Evolutionary conservation across 35 echinoderm and acorn worm genomes (phyloP).

Genomic region (Antedon bifida): DNA sequence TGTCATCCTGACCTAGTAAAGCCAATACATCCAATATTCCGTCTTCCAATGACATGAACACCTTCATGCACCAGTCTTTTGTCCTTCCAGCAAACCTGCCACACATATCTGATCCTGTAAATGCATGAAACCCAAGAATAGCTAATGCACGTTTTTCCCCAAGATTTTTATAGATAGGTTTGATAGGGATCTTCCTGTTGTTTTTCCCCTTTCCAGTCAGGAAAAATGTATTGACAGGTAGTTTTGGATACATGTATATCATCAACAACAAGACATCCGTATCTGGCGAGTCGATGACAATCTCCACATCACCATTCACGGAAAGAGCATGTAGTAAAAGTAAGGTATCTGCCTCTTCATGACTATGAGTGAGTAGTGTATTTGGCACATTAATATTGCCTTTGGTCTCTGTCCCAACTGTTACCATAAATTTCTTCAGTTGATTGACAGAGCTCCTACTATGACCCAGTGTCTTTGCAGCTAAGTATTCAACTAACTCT

Average conservation of each 20-base stretch:
- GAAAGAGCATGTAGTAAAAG: not conserved
- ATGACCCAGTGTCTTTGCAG: not conserved
- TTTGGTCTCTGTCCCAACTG: not conserved
- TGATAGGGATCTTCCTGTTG: slow-evolving; percentile 1
- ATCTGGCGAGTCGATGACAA: not conserved
- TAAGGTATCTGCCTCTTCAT: not conserved
- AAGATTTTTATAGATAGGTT: slow-evolving; percentile 6
- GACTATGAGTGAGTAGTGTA: not conserved
- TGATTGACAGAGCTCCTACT: not conserved
- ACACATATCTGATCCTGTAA: not conserved
- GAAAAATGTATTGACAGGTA: slow-evolving; percentile 7
- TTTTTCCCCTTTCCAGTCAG: not conserved
- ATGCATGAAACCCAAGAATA: slow-evolving; percentile 13
- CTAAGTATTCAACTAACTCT: not conserved
- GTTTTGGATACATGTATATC: not conserved
- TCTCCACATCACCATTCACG: not conserved
- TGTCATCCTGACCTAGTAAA: not conserved
- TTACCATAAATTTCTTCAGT: not conserved
- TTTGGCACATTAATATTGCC: not conserved
- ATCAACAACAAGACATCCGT: not conserved
- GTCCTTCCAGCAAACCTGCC: slow-evolving; percentile 9
- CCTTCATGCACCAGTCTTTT: slow-evolving; percentile 12
- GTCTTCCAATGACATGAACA: slow-evolving; percentile 4
- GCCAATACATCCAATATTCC: slow-evolving; percentile 3
- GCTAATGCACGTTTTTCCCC: slow-evolving; percentile 5